These are phyloP conservation scores for Tautogolabrus adspersus DNA, from an alignment of 2,113 vertebrate species.

Conservation along the genomic window DNA sequence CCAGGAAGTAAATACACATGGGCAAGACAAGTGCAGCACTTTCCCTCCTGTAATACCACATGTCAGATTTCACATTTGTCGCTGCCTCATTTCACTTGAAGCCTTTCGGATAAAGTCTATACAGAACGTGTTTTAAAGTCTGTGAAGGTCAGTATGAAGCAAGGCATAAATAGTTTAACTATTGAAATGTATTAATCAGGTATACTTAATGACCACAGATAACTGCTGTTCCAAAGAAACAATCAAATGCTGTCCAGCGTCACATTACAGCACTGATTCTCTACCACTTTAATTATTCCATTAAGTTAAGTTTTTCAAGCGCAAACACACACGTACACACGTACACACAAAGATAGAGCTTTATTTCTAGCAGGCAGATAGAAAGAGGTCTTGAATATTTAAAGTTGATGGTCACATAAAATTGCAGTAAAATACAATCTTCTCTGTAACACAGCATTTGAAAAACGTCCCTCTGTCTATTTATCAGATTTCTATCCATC, in stretches of 20 bases:
- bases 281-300: not conserved
- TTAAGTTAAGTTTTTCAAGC: not conserved
- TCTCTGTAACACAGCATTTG: constrained; percentile 4
- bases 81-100: not conserved
- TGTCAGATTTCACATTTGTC: not conserved
- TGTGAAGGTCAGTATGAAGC: not conserved
- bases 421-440: constrained; percentile 22
- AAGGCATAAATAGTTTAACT: not conserved
- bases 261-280: not conserved
- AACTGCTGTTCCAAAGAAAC: constrained; percentile 2
- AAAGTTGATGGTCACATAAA: constrained; percentile 54
- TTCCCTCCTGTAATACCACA: not conserved
- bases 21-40: not conserved
- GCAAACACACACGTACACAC: not conserved
- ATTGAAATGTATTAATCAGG: not conserved
- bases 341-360: not conserved
- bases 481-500: not conserved
- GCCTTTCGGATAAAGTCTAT: not conserved
- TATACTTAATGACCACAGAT: not conserved
- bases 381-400: constrained; percentile 38
- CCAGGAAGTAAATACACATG: not conserved
- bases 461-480: not conserved
- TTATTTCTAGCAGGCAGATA: constrained; percentile 35
- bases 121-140: not conserved
- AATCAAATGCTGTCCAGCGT: not conserved